These are phyloP conservation scores for Melolontha melolontha DNA, from an alignment of 2,888 invertebrate species.

Conservation along the genomic window DNA sequence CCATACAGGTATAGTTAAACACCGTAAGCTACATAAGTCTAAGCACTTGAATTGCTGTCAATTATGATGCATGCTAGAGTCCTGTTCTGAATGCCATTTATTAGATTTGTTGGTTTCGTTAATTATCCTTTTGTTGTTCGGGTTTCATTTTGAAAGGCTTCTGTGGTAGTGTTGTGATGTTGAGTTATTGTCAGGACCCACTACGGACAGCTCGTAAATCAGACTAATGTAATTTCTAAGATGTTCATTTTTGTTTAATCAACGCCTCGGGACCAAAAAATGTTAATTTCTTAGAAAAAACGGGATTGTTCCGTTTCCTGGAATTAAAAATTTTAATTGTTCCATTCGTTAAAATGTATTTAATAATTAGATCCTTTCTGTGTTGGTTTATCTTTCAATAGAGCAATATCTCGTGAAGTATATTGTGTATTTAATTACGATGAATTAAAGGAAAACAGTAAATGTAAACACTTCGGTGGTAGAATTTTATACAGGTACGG, in stretches of 20 bases:
- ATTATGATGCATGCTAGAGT: slow-evolving; percentile 44
- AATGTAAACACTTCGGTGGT: too few relatives aligned
- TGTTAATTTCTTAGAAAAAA: slow-evolving; percentile 10
- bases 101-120: slow-evolving; percentile 53
- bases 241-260: slow-evolving; percentile 3
- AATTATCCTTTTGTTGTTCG: slow-evolving; percentile 52
- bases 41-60: slow-evolving; percentile 44
- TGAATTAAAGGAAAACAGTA: too few relatives aligned
- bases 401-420: too few relatives aligned
- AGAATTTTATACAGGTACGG: too few relatives aligned
- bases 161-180: slow-evolving; percentile 40
- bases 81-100: slow-evolving; percentile 50
- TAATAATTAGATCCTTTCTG: too few relatives aligned
- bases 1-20: not conserved
- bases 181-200: slow-evolving; percentile 45
- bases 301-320: not conserved
- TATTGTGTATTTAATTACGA: too few relatives aligned
- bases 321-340: too few relatives aligned
- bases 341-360: too few relatives aligned
- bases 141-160: slow-evolving; percentile 44
- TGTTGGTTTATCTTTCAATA: too few relatives aligned
- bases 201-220: slow-evolving; percentile 49
- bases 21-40: slow-evolving; percentile 9
- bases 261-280: not conserved
- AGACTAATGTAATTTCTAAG: slow-evolving; percentile 26